Percentiles rank a stretch among this genome's conserved stretches.
Conservation (phyloP, 2,888 invertebrate genomes). For the Lucinisca nassula region DNA sequence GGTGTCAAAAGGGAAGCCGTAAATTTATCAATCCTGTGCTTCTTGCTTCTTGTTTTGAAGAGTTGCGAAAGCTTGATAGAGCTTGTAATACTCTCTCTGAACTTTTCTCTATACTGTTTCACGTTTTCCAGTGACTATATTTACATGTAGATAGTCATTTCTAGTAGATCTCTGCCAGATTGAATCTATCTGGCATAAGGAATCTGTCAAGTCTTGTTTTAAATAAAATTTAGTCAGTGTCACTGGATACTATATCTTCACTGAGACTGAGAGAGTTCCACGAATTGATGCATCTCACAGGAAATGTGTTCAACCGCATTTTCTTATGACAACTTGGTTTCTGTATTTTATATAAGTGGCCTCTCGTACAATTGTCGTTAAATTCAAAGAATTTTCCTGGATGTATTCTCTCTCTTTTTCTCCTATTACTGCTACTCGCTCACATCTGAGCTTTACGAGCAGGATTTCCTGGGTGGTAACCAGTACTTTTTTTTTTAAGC, state of each 20-base stretch:
- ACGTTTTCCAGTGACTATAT: too few species aligned
- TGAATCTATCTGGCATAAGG: not conserved
- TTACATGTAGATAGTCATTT: too few species aligned
- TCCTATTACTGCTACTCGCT: too few species aligned
- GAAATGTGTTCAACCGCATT: not conserved
- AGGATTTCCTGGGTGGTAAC: too few species aligned
- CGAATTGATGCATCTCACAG: not conserved
- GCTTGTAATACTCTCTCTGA: too few species aligned
- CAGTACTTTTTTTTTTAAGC: too few species aligned
- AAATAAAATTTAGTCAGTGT: not conserved
- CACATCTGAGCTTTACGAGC: too few species aligned
- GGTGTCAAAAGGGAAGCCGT: too few species aligned
- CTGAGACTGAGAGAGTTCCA: not conserved
- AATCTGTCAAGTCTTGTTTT: not conserved
- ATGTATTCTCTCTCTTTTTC: not conserved
- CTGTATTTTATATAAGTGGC: not conserved
- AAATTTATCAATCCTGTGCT: too few species aligned
- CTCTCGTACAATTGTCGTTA: not conserved
- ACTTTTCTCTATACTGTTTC: too few species aligned
- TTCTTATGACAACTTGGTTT: not conserved
- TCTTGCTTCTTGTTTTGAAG: too few species aligned
- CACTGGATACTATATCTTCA: not conserved
- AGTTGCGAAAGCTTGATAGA: too few species aligned
- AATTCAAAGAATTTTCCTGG: not conserved
- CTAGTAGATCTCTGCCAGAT: not conserved